Conservation (phyloP, 2,888 invertebrate genomes). For the Germaria angustata region DNA sequence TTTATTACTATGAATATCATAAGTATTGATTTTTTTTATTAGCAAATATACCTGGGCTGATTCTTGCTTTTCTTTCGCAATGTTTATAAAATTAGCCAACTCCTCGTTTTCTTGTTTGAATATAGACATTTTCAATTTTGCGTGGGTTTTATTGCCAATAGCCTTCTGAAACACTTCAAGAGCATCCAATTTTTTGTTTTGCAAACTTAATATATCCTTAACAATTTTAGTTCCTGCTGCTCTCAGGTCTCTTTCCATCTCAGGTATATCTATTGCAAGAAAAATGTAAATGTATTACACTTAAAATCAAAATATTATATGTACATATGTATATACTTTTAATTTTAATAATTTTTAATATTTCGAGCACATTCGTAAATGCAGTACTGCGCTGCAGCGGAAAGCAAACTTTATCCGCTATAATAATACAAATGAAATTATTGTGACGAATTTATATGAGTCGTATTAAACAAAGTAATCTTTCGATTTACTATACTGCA, state of each 20-base stretch:
- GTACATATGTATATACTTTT: no score
- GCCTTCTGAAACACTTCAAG: constrained; percentile 73
- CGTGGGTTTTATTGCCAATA: constrained; percentile 70
- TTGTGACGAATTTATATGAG: no score
- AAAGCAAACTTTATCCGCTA: no score
- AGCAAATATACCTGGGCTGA: constrained; percentile 70
- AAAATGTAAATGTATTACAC: background rate
- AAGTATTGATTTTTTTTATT: background rate
- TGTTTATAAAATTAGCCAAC: constrained; percentile 67
- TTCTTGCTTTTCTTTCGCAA: constrained; percentile 73
- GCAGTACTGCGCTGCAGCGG: no score
- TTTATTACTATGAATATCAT: no score
- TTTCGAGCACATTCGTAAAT: no score
- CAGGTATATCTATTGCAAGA: constrained; percentile 56
- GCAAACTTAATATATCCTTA: constrained; percentile 73
- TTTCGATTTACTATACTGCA: no score
- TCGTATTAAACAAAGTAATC: no score
- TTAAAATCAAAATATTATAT: background rate
- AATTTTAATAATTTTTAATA: no score
- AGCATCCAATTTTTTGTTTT: constrained; percentile 72
- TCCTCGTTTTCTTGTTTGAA: constrained; percentile 71
- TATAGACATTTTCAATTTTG: constrained; percentile 71
- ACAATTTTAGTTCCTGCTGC: constrained; percentile 69
- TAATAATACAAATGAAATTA: no score
- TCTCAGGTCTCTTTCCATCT: constrained; percentile 72